Conservation (phyloP, 2,888 invertebrate species). For the Molorchus minor region DNA sequence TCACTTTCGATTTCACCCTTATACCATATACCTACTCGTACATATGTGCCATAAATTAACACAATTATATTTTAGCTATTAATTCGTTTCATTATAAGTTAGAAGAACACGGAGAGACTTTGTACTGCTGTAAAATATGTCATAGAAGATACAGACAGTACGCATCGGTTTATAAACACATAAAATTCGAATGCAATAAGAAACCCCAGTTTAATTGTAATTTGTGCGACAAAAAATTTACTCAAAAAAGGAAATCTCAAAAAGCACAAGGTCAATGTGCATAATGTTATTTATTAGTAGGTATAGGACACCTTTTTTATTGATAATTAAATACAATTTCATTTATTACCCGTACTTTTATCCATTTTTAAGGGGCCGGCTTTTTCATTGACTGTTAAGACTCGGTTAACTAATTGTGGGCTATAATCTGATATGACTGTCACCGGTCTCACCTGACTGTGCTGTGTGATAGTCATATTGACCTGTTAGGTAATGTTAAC, state of each 20-base stretch:
- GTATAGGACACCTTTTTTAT: not conserved
- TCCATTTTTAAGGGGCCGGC: too few relatives aligned
- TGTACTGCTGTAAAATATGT: conserved; percentile 33
- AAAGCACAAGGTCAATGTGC: conserved; percentile 26
- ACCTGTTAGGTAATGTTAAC: too few relatives aligned
- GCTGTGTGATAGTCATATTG: too few relatives aligned
- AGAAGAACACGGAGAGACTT: not conserved
- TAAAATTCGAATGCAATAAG: conserved; percentile 71
- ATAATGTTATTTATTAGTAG: too few relatives aligned
- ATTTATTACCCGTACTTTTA: not conserved
- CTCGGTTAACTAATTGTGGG: too few relatives aligned
- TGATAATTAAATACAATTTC: not conserved
- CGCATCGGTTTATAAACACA: conserved; percentile 64
- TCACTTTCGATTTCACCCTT: too few relatives aligned
- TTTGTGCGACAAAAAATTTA: conserved; percentile 41
- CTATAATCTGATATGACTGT: too few relatives aligned
- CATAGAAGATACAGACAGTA: conserved; percentile 39
- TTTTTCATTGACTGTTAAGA: too few relatives aligned
- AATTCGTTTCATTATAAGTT: conserved; percentile 1
- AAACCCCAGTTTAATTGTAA: conserved; percentile 34
- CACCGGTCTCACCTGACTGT: too few relatives aligned
- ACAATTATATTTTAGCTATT: not conserved
- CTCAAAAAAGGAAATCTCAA: conserved; percentile 34
- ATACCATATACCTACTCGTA: too few relatives aligned
- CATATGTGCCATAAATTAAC: too few relatives aligned